Base-by-base conservation (phyloP, 2,888 invertebrate species). In the Uropetala carovei region DNA sequence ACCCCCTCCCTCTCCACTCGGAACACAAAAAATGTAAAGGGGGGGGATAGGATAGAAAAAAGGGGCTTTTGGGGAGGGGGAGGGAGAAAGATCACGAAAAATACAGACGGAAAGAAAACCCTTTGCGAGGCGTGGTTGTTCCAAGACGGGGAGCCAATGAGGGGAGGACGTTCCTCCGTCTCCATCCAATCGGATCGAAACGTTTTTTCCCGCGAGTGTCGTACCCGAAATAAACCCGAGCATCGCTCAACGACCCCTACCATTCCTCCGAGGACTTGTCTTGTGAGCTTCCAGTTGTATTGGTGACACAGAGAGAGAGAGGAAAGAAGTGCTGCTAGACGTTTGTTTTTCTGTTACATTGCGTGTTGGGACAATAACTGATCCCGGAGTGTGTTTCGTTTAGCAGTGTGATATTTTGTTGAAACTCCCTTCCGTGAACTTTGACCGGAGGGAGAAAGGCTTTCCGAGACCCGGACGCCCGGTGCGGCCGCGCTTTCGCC, bases 41-140 rank as follows among this genome's bases (percentile, higher is more conserved):
- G 64, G 60, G 59, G 14, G 60, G 89, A 60, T 22, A 22, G 83
- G 83, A 56, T n/a, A 58, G 81, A 56, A 22, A 58, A 58, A 22
- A 22, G 85, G 85, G 85, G 0, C 11, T 14, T 18, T 64, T 7
- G 64, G 7, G n/a, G n/a, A 7, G 89, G 68, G 18, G 43, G 59
- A 43, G 64, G 43, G 64, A 60, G 60, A 86, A 64, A 43, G 60
- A 18, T 89, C 89, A 64, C 64, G 75, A 75, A 75, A 75, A 75
- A 75, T 64, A n/a, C 57, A 60, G 86, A 60, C 11, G 68, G 68
- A 64, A 89, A 89, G 43, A 89, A 30, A 86, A 85, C 59, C 64
- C 64, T 30, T n/a, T 89, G 64, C 89, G 64, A 89, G 89, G 89
- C 89, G 89, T 89, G 89, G 89, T 89, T 89, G n/a, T 68, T 89